These are phyloP conservation scores for Pecten maximus DNA, from an alignment of 2,888 invertebrate species.

Conservation along the genomic window DNA sequence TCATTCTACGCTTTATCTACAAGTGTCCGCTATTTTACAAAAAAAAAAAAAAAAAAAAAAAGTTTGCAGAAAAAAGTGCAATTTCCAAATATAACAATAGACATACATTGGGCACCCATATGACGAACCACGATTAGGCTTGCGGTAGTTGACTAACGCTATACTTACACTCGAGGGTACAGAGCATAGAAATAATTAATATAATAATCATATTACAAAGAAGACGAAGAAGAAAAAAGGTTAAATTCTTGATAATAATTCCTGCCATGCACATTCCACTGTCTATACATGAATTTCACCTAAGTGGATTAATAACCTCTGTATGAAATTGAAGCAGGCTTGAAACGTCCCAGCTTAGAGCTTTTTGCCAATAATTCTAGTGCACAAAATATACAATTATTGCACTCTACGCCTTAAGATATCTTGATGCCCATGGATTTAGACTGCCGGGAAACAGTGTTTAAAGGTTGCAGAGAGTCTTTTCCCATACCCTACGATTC, in stretches of 20 bases:
- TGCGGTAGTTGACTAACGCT: neutral
- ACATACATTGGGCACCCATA: constrained; percentile 12
- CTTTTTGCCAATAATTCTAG: constrained; percentile 22
- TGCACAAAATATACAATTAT: constrained; percentile 26
- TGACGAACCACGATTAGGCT: constrained; percentile 6
- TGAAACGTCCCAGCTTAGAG: constrained; percentile 17
- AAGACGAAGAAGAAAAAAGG: constrained; percentile 19
- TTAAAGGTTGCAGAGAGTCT: neutral
- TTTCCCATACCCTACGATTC: neutral
- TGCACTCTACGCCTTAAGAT: constrained; percentile 7
- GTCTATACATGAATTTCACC: neutral
- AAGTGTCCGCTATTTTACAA: constrained; percentile 25
- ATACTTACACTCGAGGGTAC: constrained; percentile 23
- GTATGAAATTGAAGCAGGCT: neutral
- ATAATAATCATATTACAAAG: constrained; percentile 1
- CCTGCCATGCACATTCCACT: constrained; percentile 9
- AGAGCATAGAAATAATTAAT: neutral
- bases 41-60: neutral
- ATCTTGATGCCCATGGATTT: constrained; percentile 9
- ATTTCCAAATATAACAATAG: neutral
- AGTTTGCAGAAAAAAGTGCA: constrained; percentile 16
- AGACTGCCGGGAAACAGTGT: constrained; percentile 32
- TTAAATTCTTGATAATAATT: constrained; percentile 28
- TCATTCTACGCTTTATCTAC: neutral
- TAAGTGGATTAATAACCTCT: neutral